Evolutionary conservation across 1,140 invertebrate genomes (phyloP).

Genomic region (Habropoda laboriosa): DNA sequence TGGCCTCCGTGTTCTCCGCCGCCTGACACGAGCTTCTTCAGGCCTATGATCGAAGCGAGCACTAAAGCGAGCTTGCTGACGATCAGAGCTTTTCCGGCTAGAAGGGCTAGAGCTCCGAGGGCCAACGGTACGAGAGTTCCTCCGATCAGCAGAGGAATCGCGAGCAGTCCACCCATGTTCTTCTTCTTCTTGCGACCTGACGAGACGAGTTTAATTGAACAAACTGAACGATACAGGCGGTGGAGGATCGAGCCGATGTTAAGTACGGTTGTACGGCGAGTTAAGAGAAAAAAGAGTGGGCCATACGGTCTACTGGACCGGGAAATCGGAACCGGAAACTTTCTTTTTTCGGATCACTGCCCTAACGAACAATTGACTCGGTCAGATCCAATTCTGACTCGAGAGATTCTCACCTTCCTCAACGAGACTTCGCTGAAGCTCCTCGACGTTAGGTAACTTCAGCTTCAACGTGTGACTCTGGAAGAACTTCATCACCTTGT

Average conservation of each 20-base stretch:
- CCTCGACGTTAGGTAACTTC: conserved; percentile 85
- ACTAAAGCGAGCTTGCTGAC: conserved; percentile 91
- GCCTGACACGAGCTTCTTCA: conserved; percentile 89
- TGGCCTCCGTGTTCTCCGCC: conserved; percentile 85
- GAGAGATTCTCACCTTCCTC: conserved; percentile 78
- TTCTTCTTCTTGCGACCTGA: conserved; percentile 86
- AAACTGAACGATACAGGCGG: background rate
- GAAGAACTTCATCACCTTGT: conserved; percentile 88
- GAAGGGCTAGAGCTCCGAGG: conserved; percentile 88
- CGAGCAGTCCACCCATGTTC: conserved; percentile 86
- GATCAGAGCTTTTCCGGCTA: conserved; percentile 92
- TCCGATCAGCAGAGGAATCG: conserved; percentile 89
- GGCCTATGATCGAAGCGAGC: conserved; percentile 90
- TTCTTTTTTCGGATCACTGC: conserved; percentile 29
- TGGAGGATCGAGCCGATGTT: too few species aligned
- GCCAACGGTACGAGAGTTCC: conserved; percentile 90
- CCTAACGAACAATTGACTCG: background rate
- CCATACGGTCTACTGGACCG: conserved; percentile 35
- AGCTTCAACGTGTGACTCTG: conserved; percentile 89
- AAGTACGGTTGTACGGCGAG: background rate
- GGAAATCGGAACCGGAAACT: conserved; percentile 21
- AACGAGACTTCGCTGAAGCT: conserved; percentile 83
- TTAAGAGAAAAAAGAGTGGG: background rate
- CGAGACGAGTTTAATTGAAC: conserved; percentile 12
- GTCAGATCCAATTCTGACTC: too few species aligned